Percentiles rank a stretch among this genome's conserved stretches.
phyloP scores from a whole-genome alignment of 1,140 invertebrate species.

The Frieseomelitta varia region DNA sequence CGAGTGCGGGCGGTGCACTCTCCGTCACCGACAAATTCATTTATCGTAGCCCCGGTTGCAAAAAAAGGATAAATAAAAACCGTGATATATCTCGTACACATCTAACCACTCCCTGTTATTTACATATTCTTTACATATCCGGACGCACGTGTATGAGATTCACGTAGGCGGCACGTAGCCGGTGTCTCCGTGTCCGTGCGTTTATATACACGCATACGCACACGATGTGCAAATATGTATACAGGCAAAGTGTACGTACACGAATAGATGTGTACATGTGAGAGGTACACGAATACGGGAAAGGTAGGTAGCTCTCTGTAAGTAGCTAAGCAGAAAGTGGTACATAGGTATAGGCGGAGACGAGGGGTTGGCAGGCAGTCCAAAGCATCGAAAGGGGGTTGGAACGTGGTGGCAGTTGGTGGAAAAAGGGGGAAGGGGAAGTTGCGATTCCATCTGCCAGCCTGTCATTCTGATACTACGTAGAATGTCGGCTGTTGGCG shows the following conservation, averaged over 20 bases:
- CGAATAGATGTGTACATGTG: no score
- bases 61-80: constrained; percentile 30
- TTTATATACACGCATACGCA: neutral
- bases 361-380: constrained; percentile 74
- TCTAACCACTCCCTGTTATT: constrained; percentile 50
- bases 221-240: no score
- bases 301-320: constrained; percentile 9
- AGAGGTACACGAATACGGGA: neutral
- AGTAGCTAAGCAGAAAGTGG: constrained; percentile 52
- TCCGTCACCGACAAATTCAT: constrained; percentile 41
- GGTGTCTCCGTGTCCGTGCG: neutral
- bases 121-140: constrained; percentile 54
- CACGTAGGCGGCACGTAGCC: neutral
- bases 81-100: constrained; percentile 38
- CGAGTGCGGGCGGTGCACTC: neutral
- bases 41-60: constrained; percentile 7
- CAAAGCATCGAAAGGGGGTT: constrained; percentile 72
- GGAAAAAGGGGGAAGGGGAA: constrained; percentile 66
- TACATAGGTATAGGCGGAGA: constrained; percentile 79
- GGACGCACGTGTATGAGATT: neutral
- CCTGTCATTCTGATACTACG: constrained; percentile 81
- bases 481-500: constrained; percentile 78
- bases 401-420: constrained; percentile 71
- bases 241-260: neutral
- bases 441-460: constrained; percentile 82